Percentiles rank a stretch among this genome's conserved stretches.
Conservation (phyloP, 2,888 invertebrate genomes). For the Drosophila fulvimacula region DNA sequence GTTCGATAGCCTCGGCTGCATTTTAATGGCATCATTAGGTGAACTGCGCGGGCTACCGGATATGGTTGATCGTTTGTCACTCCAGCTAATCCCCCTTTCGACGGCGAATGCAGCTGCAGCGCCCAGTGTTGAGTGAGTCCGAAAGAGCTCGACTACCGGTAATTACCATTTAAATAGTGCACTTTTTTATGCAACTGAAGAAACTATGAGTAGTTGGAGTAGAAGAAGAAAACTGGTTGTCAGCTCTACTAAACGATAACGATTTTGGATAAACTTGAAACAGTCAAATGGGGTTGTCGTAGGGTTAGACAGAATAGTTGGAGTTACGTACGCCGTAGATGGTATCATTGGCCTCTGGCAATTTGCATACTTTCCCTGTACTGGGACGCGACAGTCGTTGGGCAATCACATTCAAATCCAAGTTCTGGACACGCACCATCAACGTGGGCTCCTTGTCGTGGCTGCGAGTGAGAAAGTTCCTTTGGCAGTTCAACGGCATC, state of each 20-base stretch:
- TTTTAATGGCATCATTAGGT: slow-evolving; percentile 76
- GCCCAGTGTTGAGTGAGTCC: slow-evolving; percentile 7
- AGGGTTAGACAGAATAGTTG: slow-evolving; percentile 24
- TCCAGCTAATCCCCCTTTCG: slow-evolving; percentile 53
- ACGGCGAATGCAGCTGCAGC: slow-evolving; percentile 28
- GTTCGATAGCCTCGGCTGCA: slow-evolving; percentile 56
- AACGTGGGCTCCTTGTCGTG: slow-evolving; percentile 68
- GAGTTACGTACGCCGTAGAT: slow-evolving; percentile 70
- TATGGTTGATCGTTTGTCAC: slow-evolving; percentile 78
- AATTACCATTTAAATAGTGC: slow-evolving; percentile 78
- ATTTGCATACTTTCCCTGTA: slow-evolving; percentile 60
- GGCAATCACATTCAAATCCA: slow-evolving; percentile 56
- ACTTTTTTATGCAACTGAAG: slow-evolving; percentile 47
- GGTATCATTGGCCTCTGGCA: slow-evolving; percentile 69
- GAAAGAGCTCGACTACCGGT: slow-evolving; percentile 27
- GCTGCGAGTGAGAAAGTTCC: slow-evolving; percentile 49
- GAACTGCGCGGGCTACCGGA: slow-evolving; percentile 68
- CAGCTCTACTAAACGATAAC: slow-evolving; percentile 44
- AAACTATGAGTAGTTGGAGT: too few species aligned
- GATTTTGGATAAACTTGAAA: slow-evolving; percentile 48
- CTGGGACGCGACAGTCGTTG: slow-evolving; percentile 54
- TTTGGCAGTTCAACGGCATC: slow-evolving; percentile 40
- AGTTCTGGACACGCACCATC: slow-evolving; percentile 70
- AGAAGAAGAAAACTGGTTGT: background rate
- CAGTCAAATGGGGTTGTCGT: background rate